Evolutionary conservation across 2,113 vertebrate genomes (phyloP).

Genomic region (Mungos mungo): DNA sequence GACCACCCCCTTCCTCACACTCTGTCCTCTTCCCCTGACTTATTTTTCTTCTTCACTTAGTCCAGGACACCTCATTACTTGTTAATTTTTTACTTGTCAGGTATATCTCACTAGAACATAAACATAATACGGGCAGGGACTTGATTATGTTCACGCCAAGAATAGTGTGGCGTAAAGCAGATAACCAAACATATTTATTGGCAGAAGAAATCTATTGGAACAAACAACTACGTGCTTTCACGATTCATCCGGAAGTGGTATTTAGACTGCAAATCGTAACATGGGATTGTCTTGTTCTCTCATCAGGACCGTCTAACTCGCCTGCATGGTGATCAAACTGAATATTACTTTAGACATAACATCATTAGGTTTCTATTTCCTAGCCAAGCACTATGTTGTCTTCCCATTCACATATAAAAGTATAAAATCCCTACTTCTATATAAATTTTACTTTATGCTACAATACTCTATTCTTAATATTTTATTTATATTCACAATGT

Average conservation of each 20-base stretch:
- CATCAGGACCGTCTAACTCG: neutral
- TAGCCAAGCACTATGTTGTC: neutral
- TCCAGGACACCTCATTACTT: neutral
- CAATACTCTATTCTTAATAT: neutral
- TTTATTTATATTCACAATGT: conserved; percentile 8
- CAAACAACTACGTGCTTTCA: neutral
- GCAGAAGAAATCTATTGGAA: neutral
- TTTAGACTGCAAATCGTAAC: neutral
- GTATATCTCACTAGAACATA: neutral
- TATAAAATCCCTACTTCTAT: neutral
- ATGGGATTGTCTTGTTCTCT: neutral
- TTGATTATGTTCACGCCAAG: neutral
- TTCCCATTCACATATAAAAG: conserved; percentile 3
- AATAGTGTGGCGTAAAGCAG: neutral
- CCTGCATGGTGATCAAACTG: neutral
- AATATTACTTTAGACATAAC: neutral
- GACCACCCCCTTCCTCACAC: neutral
- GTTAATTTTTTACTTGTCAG: neutral
- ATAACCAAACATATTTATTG: neutral
- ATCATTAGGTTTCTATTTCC: neutral
- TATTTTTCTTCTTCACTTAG: neutral
- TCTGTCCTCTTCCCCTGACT: neutral
- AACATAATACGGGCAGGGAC: neutral
- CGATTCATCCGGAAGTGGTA: neutral
- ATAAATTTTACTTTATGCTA: neutral